Evolutionary conservation across 2,797 vertebrate species (phyloP).

Genomic region (Schizopygopsis malacanthus): DNA sequence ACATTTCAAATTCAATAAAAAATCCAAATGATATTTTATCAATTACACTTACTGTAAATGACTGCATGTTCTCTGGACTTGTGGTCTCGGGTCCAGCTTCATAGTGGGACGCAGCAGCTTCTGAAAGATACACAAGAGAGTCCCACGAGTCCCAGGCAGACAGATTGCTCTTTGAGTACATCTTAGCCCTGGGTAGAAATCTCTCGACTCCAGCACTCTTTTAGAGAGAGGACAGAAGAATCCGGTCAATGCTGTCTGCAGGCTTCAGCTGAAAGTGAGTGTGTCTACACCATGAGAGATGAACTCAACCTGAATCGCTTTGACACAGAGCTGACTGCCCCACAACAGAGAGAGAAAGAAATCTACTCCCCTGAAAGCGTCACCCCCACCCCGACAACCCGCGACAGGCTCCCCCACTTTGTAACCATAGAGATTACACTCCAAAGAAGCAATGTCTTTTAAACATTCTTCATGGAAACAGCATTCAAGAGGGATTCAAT

Average conservation of each 20-base stretch:
- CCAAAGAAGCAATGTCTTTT: conserved; percentile 67
- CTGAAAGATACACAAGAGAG: conserved; percentile 69
- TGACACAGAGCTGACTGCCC: conserved; percentile 40
- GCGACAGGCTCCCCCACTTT: conserved; percentile 54
- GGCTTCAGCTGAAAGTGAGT: conserved; percentile 49
- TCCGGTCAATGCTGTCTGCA: conserved; percentile 33
- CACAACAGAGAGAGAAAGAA: conserved; percentile 46
- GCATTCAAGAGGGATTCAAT: conserved; percentile 67
- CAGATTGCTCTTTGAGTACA: conserved; percentile 64
- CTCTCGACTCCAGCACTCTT: conserved; percentile 9
- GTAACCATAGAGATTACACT: conserved; percentile 67
- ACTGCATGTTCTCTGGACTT: conserved; percentile 59
- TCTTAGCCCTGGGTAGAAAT: conserved; percentile 42
- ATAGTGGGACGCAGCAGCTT: conserved; percentile 52
- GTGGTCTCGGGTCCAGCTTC: conserved; percentile 45
- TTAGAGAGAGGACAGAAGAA: conserved; percentile 2
- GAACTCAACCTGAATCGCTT: conserved; percentile 47
- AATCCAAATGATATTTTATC: neutral
- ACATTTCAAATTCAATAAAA: neutral
- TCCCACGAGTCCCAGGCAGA: conserved; percentile 59
- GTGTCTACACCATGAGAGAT: conserved; percentile 37
- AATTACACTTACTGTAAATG: conserved; percentile 54
- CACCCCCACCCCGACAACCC: conserved; percentile 48
- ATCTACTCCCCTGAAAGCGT: conserved; percentile 45
- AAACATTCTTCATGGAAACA: conserved; percentile 64